Conservation (phyloP, 2,113 vertebrate genomes). For the Heterocephalus glaber region DNA sequence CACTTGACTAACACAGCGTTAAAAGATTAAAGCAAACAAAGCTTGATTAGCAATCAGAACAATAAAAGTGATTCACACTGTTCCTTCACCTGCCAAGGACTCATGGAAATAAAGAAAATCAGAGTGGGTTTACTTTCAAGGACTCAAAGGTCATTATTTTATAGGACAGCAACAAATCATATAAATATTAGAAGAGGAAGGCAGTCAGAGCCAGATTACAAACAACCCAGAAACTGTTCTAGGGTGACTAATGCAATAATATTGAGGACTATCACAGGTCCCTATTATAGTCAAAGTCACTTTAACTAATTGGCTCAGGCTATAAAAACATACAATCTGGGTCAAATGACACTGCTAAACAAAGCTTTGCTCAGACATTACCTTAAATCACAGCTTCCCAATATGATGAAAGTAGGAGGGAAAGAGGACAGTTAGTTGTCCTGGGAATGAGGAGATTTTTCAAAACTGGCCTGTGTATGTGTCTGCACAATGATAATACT, state of each 20-base stretch:
- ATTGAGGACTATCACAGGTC: slow-evolving; percentile 67
- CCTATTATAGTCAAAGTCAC: slow-evolving; percentile 74
- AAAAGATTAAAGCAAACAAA: background rate
- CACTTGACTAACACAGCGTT: slow-evolving; percentile 26
- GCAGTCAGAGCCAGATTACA: slow-evolving; percentile 34
- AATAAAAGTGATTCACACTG: slow-evolving; percentile 34
- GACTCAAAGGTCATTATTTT: slow-evolving; percentile 68
- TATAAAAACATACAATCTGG: slow-evolving; percentile 73
- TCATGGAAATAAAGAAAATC: slow-evolving; percentile 38
- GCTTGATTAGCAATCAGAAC: slow-evolving; percentile 27
- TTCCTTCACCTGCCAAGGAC: background rate
- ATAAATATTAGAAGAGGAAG: slow-evolving; percentile 64
- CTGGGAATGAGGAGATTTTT: background rate
- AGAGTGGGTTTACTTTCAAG: slow-evolving; percentile 68
- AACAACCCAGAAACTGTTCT: slow-evolving; percentile 51
- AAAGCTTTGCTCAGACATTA: slow-evolving; percentile 57
- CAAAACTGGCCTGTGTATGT: background rate
- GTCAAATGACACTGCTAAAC: slow-evolving; percentile 45
- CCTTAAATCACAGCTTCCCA: slow-evolving; percentile 76
- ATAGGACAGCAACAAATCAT: slow-evolving; percentile 48
- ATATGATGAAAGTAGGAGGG: slow-evolving; percentile 32
- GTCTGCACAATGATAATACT: background rate
- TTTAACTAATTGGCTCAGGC: slow-evolving; percentile 75
- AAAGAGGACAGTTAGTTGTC: background rate
- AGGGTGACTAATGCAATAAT: slow-evolving; percentile 28